Base-by-base conservation (phyloP, 2,888 invertebrate genomes). In the Orthosia gracilis region DNA sequence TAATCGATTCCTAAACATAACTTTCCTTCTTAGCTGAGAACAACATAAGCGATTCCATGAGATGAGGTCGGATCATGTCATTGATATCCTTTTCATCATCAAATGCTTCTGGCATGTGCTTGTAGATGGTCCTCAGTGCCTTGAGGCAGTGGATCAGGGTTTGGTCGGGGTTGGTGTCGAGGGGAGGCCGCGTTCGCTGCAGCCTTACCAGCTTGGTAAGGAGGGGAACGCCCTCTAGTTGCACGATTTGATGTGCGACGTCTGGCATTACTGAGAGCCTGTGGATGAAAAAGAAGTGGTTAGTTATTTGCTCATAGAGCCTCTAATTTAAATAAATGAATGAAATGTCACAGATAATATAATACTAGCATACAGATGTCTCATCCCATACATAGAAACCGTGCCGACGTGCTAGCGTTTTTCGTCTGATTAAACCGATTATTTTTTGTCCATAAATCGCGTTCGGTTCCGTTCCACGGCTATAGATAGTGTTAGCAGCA, bases 21-120 rank as follows among this genome's bases (percentile, higher is more conserved):
- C 98, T 98, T 92, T 98, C 98, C 91, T 98, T 98, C 86, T 98
- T 97, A 45, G 98, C 97, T 0, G 98, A 98, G 92, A 98, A 98
- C 54, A 98, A 96, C 92, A 98, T 97, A 84, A 98, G 97, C 0
- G 98, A 98, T 90, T 98, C 98, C 94, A 98, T 97, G 17, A 98
- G 94, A 88, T 98, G 97, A 1, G 98, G 98, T 89, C 97, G 97
- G 71, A 98, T 97, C 92, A 98, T 96, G 86, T 98, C 98, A 73
- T 97, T 97, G 5, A 98, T 97, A 87, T 98, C 98, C 83, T 97
- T 95, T 83, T 87, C 93, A 89, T 93, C 95, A 68, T 85, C 91
- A 74, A 96, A 91, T 75, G 97, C 91, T 75, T 93, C 87, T 68
- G 96, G 90, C 86, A 94, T 82, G 89, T 97, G 91, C 89, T 96